Evolutionary conservation across 1,140 invertebrate genomes (phyloP), one percentile per base, ranked within the genome.

Genomic region (Bombus vancouverensis): DNA sequence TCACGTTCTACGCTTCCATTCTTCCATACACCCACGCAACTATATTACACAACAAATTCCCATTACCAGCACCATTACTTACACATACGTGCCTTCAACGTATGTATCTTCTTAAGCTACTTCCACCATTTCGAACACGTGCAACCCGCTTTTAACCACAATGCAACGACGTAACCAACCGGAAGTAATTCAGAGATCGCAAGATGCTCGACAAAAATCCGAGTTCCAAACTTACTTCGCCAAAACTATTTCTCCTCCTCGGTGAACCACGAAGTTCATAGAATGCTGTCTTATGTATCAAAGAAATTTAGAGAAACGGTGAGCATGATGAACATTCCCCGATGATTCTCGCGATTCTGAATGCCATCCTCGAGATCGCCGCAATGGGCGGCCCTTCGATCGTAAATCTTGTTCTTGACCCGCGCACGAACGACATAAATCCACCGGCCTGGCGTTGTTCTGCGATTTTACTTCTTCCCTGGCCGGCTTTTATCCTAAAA

Each of bases 321-420:
- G 39, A 37, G 34, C 32, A 22, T n/a, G 32, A 22, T 22, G 39
- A 34, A 77, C 62, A 53, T 83, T 71, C 15, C 6, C 39, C 68
- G 37, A 84, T 85, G 75, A 85, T 81, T 81, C 71, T 74, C 59
- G 47, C 37, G 25, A 39, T 79, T 77, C 75, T 84, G 53, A 78
- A 79, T 57, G 66, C 47, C 53, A 71, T 71, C 42, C 62, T 77
- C 34, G 53, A 79, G 34, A 84, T 84, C 83, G 53, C n/a, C 75
- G 53, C 65, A 32, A n/a, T 34, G 65, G 75, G 75, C 59, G 13
- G 22, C 12, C 25, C 42, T 39, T 65, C 74, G 53, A 78, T 72
- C 85, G 62, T 87, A 87, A 87, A 87, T 87, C 81, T 83, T 74
- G 42, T 78, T 77, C 81, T 83, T 83, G 85, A 76, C 74, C 74